Evolutionary conservation across 2,113 vertebrate genomes (phyloP).

Genomic region (Lepidothrix coronata): DNA sequence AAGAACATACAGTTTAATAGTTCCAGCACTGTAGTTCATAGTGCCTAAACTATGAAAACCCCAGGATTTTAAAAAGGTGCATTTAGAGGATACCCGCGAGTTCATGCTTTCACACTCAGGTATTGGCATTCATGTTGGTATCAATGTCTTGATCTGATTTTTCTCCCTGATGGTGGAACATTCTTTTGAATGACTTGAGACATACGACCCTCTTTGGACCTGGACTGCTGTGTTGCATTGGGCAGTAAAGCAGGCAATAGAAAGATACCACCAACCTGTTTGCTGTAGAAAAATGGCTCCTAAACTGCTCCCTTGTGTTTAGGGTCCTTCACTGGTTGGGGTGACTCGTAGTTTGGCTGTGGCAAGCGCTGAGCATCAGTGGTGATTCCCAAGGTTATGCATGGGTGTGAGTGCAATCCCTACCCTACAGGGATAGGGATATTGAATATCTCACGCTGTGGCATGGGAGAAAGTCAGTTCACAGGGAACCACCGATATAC

Average conservation of each 20-base stretch:
- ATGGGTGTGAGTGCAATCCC: background rate
- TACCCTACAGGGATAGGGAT: background rate
- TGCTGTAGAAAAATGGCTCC: background rate
- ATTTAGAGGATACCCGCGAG: background rate
- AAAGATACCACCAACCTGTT: background rate
- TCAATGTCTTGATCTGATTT: background rate
- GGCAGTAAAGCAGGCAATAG: background rate
- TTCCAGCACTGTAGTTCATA: background rate
- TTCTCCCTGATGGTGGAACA: background rate
- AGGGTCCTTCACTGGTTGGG: background rate
- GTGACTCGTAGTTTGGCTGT: background rate
- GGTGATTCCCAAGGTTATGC: background rate
- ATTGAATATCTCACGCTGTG: accelerated
- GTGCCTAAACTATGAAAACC: background rate
- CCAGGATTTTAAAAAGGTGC: background rate
- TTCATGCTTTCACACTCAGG: background rate
- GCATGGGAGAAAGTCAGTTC: background rate
- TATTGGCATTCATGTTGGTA: background rate
- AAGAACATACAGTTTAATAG: background rate
- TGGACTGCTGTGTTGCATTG: background rate
- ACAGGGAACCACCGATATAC: background rate
- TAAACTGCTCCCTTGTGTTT: background rate
- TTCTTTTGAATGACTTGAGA: background rate
- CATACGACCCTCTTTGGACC: background rate
- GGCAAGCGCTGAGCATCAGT: background rate